Evolutionary conservation across 2,888 invertebrate species (phyloP), one percentile per base, ranked within the genome.

Genomic region (Athalia rosae): DNA sequence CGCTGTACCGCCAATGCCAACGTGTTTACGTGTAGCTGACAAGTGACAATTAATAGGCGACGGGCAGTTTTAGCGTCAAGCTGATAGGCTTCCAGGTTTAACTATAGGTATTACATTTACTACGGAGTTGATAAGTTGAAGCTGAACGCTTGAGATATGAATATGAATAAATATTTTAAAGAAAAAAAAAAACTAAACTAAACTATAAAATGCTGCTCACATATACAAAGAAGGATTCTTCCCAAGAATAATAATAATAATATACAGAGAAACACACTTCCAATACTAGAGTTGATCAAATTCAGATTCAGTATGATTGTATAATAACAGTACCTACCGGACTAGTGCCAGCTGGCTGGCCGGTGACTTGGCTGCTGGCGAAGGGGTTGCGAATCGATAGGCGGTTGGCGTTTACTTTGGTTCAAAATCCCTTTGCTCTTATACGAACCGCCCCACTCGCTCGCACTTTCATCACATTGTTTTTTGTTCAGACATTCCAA

Each of bases 31-130:
- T 73, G 59, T 47, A 74, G 69, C 41, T 41, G 48, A 48, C 28
- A 50, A 59, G 9, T 71, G 48, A 74, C 48, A 74, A 62, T 28
- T 48, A 15, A 74, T 62, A 61, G 61, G 53, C 61, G 41, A 62
- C 81, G 82, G 81, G 84, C 86, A 85, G 83, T 85, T 86, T 41
- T 85, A 84, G 85, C 86, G 85, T 85, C 84, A 85, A 88, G 87
- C 86, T 87, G 86, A 87, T 87, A 89, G 88, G 89, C 89, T 89
- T 89, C 89, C 89, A 89, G 87, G 87, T 87, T 71, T 88, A 88
- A 89, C 85, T 87, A 88, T 87, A 88, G 86, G 84, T 87, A 87
- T 86, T 87, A 87, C 85, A 85, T 86, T 86, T 86, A 87, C 84
- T 87, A 87, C 85, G 85, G 82, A 85, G 83, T 85, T 56, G 77